Conservation (phyloP, 1,140 invertebrate species). For the Drepana arcuata region DNA sequence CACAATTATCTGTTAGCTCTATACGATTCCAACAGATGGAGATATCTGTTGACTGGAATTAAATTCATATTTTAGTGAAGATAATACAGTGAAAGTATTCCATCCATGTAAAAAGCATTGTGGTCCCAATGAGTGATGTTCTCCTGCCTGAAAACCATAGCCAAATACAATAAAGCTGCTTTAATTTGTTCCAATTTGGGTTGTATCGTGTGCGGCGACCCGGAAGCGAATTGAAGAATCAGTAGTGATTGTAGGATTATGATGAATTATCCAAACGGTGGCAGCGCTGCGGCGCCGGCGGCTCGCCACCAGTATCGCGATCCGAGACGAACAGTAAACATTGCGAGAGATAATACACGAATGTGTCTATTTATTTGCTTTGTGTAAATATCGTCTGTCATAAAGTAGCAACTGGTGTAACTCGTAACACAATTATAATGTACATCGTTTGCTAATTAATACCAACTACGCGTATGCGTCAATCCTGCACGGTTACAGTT, state of each 20-base stretch:
- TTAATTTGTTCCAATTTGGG: constrained; percentile 20
- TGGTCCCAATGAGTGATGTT: neutral
- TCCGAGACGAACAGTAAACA: constrained; percentile 32
- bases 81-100: too few species aligned
- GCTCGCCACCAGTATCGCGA: constrained; percentile 14
- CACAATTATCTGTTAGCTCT: too few species aligned
- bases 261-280: constrained; percentile 59
- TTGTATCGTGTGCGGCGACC: constrained; percentile 32
- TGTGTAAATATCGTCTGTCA: constrained; percentile 13
- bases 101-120: neutral
- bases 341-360: constrained; percentile 19
- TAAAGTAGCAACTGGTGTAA: constrained; percentile 7
- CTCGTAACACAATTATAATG: constrained; percentile 4
- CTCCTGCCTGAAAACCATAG: neutral
- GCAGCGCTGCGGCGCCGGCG: constrained; percentile 47
- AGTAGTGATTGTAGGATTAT: constrained; percentile 19
- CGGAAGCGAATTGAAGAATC: constrained; percentile 27
- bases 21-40: too few species aligned
- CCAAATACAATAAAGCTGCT: constrained; percentile 5
- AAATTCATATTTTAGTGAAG: too few species aligned
- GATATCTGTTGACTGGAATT: too few species aligned
- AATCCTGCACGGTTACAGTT: neutral
- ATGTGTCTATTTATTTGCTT: constrained; percentile 12
- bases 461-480: neutral
- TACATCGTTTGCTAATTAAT: neutral